Base-by-base conservation (phyloP, 2,113 vertebrate genomes). In the Catharus fuscescens region DNA sequence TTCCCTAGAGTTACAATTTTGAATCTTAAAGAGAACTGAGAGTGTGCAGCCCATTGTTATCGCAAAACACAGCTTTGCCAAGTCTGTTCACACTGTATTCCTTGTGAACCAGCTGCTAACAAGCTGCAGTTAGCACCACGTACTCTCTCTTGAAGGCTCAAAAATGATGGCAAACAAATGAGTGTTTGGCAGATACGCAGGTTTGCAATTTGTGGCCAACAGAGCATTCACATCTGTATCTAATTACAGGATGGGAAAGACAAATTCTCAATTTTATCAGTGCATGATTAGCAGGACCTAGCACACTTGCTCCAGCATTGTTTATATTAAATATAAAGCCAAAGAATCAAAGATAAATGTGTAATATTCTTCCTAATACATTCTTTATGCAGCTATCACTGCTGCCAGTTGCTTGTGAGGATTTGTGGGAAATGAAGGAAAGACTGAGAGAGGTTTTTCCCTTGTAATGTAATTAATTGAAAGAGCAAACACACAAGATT, bases 401-500 rank as follows among this genome's bases (percentile, higher is more conserved):
- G 31, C 19, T 80, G 56, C 65, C 31, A 44, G 5, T 47, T 23
- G 8, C 10, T 88, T 79, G 34, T 74, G 80, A 85, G 65, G 53
- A 65, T 50, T 23, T 1, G 1, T 28, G 70, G 53, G 60, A 84
- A 93, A 76, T 38, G 23, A 77, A 60, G 40, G 31, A 88, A 83
- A 73, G 20, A 20, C 9, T 67, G 29, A 71, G 31, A 66, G 12
- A 14, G 7, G 14, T 42, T 66, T 86, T 93, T 50, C 72, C 40
- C 28, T 82, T 88, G 48, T 73, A 88, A 73, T 64, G 57, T 89
- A 86, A 92, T 92, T 86, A 96, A 84, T 57, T 93, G 42, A 93
- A 82, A 81, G 17, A 80, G 29, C 12, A 67, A 78, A 73, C 25
- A 72, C 15, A 79, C 5, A 66, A 84, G 80, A 87, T 32, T 24